Conservation (phyloP, 1,140 invertebrate species). For the Scaptodrosophila lebanonensis region DNA sequence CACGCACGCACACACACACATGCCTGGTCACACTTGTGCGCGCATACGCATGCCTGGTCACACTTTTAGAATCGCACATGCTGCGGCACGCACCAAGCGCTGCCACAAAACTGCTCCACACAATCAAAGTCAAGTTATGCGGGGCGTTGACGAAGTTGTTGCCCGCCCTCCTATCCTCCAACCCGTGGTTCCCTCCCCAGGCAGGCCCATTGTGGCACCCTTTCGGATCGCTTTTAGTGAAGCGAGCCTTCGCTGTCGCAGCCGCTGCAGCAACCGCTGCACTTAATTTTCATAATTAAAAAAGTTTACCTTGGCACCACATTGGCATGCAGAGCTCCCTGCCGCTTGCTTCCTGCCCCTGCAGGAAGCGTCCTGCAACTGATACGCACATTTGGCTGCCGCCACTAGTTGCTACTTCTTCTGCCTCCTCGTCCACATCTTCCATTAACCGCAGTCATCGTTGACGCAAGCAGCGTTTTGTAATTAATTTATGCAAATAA, state of each 20-base stretch:
- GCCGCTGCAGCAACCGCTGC: conserved; percentile 58
- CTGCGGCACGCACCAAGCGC: too few species aligned
- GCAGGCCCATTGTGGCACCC: too few species aligned
- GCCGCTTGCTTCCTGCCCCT: not conserved
- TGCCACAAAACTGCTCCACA: too few species aligned
- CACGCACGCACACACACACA: not conserved
- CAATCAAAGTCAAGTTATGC: too few species aligned
- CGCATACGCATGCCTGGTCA: too few species aligned
- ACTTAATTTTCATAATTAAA: conserved; percentile 74
- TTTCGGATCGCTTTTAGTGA: too few species aligned
- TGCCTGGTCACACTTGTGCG: too few species aligned
- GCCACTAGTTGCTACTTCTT: conserved; percentile 10
- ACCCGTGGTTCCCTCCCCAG: too few species aligned
- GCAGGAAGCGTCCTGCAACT: conserved; percentile 11
- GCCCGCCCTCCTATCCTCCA: conserved; percentile 9
- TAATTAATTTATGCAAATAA: conserved; percentile 73
- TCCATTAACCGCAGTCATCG: not conserved
- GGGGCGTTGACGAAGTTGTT: conserved; percentile 39
- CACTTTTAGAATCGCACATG: too few species aligned
- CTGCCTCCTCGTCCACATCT: too few species aligned
- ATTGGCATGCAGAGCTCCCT: conserved; percentile 13
- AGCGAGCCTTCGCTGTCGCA: too few species aligned
- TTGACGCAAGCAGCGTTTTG: conserved; percentile 52
- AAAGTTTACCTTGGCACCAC: conserved; percentile 65
- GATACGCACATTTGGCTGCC: conserved; percentile 47